Base-by-base conservation (phyloP, 1,140 invertebrate genomes). In the Rhynchophorus ferrugineus region DNA sequence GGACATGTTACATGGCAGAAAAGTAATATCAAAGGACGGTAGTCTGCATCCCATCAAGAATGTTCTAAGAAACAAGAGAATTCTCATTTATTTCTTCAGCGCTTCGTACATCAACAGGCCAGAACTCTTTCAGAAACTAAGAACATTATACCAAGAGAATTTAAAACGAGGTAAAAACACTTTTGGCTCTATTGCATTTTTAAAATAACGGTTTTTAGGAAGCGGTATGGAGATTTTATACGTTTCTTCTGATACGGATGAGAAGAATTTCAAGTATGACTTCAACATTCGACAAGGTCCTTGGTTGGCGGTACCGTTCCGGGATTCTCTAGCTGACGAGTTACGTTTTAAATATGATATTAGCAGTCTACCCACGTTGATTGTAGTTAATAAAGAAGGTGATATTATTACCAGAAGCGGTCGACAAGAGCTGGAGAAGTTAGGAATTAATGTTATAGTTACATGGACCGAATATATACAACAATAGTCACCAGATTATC, bases 391-490 rank as follows among this genome's bases (percentile, higher is more conserved):
- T 11, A 44, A 39, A 3, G 57, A 59, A 29, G 57, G 57, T 8
- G 39, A 51, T 9, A 49, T 59, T 29, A 56, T 59, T 9, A 50
- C 52, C 0, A 52, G 44, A 35, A 59, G 36, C 24, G 57, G 57
- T 7, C 51, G 49, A 22, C 17, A 48, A 14, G 57, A 59, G 37
- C 14, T 59, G 13, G 46, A 59, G 34, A 38, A 29, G 13, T 17
- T 54, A 8, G 58, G 50, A 9, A 46, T 46, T 1, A 56, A 59
- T 46, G 54, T 56, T 1, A 20, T 54, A 19, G 58, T 59, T 2
- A 50, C 50, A 20, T 56, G 58, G 54, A 56, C 49, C n/a, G 58
- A 59, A 17, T 56, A 49, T 29, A 47, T 59, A 21, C 57, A 59
- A 41, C 48, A 51, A 52, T 55, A 49, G 20, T n/a, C n/a, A n/a